Percentiles rank a stretch among this genome's conserved stretches.
Evolutionary conservation across 1,140 invertebrate species (phyloP).

Genomic region (Eciton burchellii): DNA sequence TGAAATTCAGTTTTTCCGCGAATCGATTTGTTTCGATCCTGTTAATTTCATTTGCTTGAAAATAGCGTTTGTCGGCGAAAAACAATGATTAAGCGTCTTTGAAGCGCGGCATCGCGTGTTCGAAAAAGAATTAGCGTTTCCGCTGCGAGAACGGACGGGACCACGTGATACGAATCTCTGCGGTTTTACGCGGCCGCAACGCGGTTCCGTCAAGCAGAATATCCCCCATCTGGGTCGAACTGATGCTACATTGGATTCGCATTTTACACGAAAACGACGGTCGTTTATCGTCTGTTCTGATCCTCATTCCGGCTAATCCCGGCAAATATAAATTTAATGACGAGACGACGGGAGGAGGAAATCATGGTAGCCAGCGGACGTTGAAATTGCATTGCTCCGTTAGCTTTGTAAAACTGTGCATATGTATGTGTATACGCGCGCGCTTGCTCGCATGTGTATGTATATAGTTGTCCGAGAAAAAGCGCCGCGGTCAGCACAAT

Average conservation of each 20-base stretch:
- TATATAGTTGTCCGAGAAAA: constrained; percentile 44
- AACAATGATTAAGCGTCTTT: not conserved
- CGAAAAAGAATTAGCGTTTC: not conserved
- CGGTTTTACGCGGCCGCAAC: not conserved
- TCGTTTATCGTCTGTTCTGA: constrained; percentile 19
- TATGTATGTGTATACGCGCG: constrained; percentile 33
- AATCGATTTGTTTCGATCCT: not conserved
- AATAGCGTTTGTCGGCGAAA: not conserved
- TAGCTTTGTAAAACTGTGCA: constrained; percentile 62
- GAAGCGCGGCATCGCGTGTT: not conserved
- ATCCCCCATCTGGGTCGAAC: constrained; percentile 29
- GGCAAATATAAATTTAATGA: constrained; percentile 73
- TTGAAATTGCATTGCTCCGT: constrained; percentile 26
- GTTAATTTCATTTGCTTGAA: not conserved
- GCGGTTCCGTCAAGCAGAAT: constrained; percentile 32
- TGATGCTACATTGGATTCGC: constrained; percentile 12
- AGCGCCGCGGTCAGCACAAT: constrained; percentile 12
- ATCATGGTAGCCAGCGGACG: constrained; percentile 17
- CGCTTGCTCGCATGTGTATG: constrained; percentile 25
- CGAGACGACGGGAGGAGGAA: constrained; percentile 6
- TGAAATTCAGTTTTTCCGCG: not conserved
- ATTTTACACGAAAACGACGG: constrained; percentile 53
- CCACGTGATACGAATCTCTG: constrained; percentile 9
- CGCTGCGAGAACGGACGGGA: not conserved
- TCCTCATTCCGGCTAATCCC: constrained; percentile 17